phyloP scores from a whole-genome alignment of 2,797 vertebrate species.

The Gorsachius magnificus region DNA sequence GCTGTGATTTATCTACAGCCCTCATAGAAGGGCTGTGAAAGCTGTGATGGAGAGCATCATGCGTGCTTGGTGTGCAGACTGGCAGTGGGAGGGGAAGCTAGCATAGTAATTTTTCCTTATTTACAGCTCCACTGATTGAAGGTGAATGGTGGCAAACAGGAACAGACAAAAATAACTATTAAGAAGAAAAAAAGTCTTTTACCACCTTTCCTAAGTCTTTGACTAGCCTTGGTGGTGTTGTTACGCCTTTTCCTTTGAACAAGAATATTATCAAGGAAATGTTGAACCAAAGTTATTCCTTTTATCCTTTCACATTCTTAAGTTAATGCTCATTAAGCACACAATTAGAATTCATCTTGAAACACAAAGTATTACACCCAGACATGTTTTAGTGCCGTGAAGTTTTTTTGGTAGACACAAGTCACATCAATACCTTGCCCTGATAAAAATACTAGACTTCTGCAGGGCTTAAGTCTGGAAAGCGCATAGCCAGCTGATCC shows the following conservation, averaged over 20 bases:
- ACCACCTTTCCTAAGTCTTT: not conserved
- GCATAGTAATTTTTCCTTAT: accelerated
- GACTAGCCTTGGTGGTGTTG: not conserved
- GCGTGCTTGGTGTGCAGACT: not conserved
- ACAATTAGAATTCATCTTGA: not conserved
- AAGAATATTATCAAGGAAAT: not conserved
- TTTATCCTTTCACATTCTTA: not conserved
- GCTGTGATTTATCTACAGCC: not conserved
- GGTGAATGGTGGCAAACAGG: not conserved
- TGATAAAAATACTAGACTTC: not conserved
- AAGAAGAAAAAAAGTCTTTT: not conserved
- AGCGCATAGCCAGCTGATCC: not conserved
- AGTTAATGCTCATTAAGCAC: not conserved
- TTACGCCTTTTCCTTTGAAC: not conserved
- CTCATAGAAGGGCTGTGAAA: not conserved
- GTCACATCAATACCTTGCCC: not conserved
- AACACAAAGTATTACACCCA: not conserved
- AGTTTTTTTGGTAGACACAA: not conserved
- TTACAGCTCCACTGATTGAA: not conserved
- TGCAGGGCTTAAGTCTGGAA: not conserved
- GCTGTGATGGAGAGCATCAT: not conserved
- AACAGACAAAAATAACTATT: not conserved
- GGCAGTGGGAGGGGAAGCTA: not conserved
- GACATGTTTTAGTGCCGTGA: not conserved
- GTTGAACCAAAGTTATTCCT: not conserved